Evolutionary conservation across 1,140 invertebrate species (phyloP).

Genomic region (Lordiphosa stackelbergi): DNA sequence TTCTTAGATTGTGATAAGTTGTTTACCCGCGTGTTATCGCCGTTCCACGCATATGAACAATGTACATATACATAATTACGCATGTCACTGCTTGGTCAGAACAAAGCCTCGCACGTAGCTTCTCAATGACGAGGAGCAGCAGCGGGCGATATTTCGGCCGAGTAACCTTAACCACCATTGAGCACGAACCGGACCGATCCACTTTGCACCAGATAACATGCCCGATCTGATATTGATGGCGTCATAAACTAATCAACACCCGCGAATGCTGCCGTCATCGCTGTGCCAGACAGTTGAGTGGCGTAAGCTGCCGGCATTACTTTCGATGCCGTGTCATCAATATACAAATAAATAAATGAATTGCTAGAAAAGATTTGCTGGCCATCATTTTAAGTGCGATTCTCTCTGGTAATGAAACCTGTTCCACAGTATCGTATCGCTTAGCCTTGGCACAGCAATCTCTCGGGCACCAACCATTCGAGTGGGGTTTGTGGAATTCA

Average conservation of each 20-base stretch:
- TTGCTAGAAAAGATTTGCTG: conserved; percentile 2
- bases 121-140: too few species aligned
- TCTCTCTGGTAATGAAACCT: too few species aligned
- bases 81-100: not conserved
- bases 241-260: conserved; percentile 4
- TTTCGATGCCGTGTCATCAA: conserved; percentile 12
- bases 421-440: not conserved
- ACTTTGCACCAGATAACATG: conserved; percentile 8
- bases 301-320: conserved; percentile 7
- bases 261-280: not conserved
- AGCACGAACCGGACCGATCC: not conserved
- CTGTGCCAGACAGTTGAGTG: conserved; percentile 1
- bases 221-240: conserved; percentile 2
- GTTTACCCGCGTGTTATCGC: conserved; percentile 1
- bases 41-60: not conserved
- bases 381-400: not conserved
- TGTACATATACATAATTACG: not conserved
- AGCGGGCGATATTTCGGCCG: not conserved
- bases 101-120: not conserved
- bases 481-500: conserved; percentile 2
- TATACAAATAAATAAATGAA: not conserved
- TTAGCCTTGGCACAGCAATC: not conserved
- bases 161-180: not conserved
- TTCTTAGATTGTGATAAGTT: conserved; percentile 9
- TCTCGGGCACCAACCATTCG: not conserved